A percentile compares a stretch with the other conserved stretches of the same genome.
Conservation (phyloP, 2,113 vertebrate genomes). For the Mormyrus iriodes region DNA sequence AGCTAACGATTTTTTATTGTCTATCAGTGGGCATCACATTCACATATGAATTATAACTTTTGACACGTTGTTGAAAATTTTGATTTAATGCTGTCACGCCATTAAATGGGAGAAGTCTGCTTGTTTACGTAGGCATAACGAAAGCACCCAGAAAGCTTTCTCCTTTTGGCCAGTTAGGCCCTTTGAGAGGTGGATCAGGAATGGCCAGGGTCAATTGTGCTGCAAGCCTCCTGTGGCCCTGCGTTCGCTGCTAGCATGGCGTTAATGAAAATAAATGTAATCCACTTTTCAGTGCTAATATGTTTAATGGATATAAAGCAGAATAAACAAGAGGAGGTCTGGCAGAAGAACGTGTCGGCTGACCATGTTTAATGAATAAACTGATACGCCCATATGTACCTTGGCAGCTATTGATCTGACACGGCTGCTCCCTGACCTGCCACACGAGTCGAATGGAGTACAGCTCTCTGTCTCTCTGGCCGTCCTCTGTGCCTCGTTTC, state of each 20-base stretch:
- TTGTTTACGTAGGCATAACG: neutral
- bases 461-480: neutral
- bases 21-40: neutral
- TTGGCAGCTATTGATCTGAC: neutral
- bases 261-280: conserved; percentile 57
- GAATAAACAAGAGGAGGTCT: conserved; percentile 34
- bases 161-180: neutral
- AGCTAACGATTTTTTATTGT: neutral
- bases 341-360: conserved; percentile 22
- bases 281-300: conserved; percentile 45
- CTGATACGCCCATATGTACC: conserved; percentile 38
- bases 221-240: neutral
- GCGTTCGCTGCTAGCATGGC: conserved; percentile 23
- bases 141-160: neutral
- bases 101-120: neutral
- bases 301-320: conserved; percentile 47
- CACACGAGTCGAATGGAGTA: neutral
- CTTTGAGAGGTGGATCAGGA: conserved; percentile 11
- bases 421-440: neutral
- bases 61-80: neutral
- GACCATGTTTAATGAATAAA: conserved; percentile 37
- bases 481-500: neutral
- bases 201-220: neutral
- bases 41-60: neutral
- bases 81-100: neutral